Base-by-base conservation (phyloP, 2,113 vertebrate genomes). In the Cryptomyrus ogoouensis region DNA sequence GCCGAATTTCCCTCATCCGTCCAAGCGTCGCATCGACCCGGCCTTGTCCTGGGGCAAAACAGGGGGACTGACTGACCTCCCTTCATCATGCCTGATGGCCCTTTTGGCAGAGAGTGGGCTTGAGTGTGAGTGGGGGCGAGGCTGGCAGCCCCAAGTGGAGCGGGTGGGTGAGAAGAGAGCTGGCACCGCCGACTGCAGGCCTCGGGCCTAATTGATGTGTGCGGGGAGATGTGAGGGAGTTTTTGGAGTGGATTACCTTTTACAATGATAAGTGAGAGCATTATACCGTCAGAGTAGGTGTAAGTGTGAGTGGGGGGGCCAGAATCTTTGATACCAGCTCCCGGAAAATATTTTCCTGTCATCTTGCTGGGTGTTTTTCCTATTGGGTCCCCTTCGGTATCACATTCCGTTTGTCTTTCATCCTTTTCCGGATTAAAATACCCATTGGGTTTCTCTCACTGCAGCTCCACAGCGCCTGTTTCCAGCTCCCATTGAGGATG, bases 201-300 rank as follows among this genome's bases (percentile, higher is more conserved):
- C 85, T 53, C 5, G 31, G 85, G 85, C 85, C 50, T 87, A 87
- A 87, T 35, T 87, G 85, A 87, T 87, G 85, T 53, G 85, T 21
- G 35, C 13, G 50, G 44, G 24, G 49, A 27, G 24, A 87, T 87
- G 50, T 87, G 85, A 87, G 85, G 85, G 85, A 56, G 50, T 31
- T 52, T 53, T 27, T 52, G 50, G 85, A 87, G 49, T 53, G 85
- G 47, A 53, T 87, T 87, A 87, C 85, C 85, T 87, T 87, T 87
- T 87, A 52, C 85, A 53, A 53, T 87, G 85, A 87, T 87, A 53
- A 87, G 85, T 87, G 85, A 87, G 49, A 53, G 50, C 85, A 87
- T 52, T 86, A 86, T 53, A 52, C 85, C 19, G 8, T 50, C 85
- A 53, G 85, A 50, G 85, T 87, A 53, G 85, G 85, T 87, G 85